Percentiles rank a stretch among this genome's conserved stretches.
Conservation (phyloP, 2,888 invertebrate species). For the Tuberolachnus salignus region DNA sequence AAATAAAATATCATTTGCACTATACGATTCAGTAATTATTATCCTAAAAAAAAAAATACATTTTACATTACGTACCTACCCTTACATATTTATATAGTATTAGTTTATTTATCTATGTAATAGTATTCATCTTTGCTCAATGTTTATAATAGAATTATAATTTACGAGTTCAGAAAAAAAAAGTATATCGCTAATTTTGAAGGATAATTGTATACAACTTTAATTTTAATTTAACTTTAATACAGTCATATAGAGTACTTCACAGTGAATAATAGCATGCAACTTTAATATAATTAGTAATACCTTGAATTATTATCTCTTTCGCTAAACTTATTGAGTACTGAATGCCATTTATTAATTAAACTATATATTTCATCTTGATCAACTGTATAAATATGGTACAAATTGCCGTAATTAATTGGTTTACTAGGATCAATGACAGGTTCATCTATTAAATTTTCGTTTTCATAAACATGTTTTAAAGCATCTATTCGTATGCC, state of each 20-base stretch:
- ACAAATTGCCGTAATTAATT: neutral
- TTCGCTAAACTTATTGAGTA: conserved; percentile 1
- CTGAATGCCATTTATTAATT: conserved; percentile 30
- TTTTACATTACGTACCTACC: too few species aligned
- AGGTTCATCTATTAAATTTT: conserved; percentile 16
- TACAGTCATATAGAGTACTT: too few species aligned
- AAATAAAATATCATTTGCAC: conserved; percentile 15
- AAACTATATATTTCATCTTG: conserved; percentile 35
- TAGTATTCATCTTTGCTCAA: too few species aligned
- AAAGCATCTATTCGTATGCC: conserved; percentile 47
- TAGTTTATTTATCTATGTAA: too few species aligned
- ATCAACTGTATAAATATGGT: conserved; percentile 30
- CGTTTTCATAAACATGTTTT: conserved; percentile 37
- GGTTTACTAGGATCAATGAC: neutral
- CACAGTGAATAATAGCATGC: too few species aligned
- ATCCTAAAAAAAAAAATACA: conserved; percentile 43
- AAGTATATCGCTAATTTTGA: too few species aligned
- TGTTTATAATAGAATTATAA: too few species aligned
- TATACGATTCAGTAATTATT: conserved; percentile 48
- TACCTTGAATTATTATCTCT: neutral
- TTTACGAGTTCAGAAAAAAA: too few species aligned
- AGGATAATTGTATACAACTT: too few species aligned
- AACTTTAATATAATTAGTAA: neutral
- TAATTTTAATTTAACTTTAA: too few species aligned
- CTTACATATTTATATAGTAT: too few species aligned